Evolutionary conservation across 2,888 invertebrate genomes (phyloP).

Genomic region (Conomelus anceps): DNA sequence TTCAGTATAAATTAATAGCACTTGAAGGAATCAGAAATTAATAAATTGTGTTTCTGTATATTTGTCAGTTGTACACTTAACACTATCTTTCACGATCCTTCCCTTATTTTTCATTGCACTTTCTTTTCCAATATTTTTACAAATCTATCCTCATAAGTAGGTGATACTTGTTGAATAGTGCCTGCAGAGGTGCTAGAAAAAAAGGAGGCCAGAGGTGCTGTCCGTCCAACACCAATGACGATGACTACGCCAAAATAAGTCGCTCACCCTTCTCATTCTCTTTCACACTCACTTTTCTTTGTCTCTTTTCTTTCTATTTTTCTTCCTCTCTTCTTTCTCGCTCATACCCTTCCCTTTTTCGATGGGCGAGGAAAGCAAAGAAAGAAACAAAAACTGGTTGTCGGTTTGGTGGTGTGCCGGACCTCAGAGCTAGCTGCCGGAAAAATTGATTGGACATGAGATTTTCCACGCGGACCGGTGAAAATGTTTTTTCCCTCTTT

Average conservation of each 20-base stretch:
- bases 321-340: background rate
- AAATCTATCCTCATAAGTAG: background rate
- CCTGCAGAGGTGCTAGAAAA: background rate
- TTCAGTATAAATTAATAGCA: too few species aligned
- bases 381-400: background rate
- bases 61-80: too few species aligned
- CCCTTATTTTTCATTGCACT: too few species aligned
- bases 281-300: background rate
- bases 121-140: too few species aligned
- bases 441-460: background rate
- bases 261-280: background rate
- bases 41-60: too few species aligned
- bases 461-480: background rate
- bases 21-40: too few species aligned
- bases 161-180: background rate
- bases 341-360: background rate
- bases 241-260: background rate
- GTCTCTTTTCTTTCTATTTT: background rate
- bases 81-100: too few species aligned
- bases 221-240: background rate
- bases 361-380: background rate
- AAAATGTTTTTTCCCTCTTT: background rate
- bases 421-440: background rate
- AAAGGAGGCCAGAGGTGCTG: too few species aligned
- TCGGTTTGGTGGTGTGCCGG: background rate